Evolutionary conservation across 2,797 vertebrate species (phyloP).

Genomic region (Cuculus canorus): DNA sequence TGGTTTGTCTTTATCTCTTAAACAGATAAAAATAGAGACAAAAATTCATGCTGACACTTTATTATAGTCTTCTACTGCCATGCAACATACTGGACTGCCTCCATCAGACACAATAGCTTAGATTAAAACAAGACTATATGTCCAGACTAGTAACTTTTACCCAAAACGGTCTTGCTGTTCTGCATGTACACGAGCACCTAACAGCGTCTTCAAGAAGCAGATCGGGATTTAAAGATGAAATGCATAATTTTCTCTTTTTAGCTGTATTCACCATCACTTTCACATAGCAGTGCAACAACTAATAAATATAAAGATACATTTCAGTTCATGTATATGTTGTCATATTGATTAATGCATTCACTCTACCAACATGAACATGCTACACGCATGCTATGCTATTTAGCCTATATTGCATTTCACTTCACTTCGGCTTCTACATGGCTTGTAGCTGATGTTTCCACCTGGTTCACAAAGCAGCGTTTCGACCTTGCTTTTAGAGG

Average conservation of each 20-base stretch:
- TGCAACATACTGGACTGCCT: not conserved
- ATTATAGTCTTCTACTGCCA: not conserved
- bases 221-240: not conserved
- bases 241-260: not conserved
- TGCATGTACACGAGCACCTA: not conserved
- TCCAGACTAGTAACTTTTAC: not conserved
- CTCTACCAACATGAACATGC: not conserved
- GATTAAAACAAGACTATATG: not conserved
- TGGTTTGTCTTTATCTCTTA: not conserved
- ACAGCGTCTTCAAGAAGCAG: not conserved
- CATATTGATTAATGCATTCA: not conserved
- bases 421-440: not conserved
- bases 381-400: not conserved
- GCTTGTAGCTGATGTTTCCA: not conserved
- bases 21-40: not conserved
- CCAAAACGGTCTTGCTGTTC: not conserved
- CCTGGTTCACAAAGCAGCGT: not conserved
- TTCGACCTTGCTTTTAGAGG: conserved; percentile 32
- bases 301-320: not conserved
- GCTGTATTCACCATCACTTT: not conserved
- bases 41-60: not conserved
- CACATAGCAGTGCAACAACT: not conserved
- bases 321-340: not conserved
- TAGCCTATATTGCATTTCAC: not conserved
- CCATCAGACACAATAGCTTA: not conserved